A percentile compares a stretch with the other conserved stretches of the same genome.
These are phyloP conservation scores for Ctenomys sociabilis DNA, from an alignment of 2,113 vertebrate genomes.

Conservation along the genomic window DNA sequence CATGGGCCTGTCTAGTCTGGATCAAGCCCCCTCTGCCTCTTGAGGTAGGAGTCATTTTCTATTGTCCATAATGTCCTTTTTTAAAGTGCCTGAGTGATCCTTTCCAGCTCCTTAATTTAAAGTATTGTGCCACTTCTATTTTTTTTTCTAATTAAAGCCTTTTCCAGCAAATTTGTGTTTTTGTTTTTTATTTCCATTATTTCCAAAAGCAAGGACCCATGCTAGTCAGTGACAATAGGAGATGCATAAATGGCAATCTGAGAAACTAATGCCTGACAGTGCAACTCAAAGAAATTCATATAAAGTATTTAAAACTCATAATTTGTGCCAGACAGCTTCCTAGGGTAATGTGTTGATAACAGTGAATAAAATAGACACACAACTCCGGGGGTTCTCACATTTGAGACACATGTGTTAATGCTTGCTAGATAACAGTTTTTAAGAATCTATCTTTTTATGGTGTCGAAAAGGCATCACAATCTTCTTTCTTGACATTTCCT, in stretches of 20 bases:
- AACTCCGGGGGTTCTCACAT: not conserved
- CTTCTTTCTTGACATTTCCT: not conserved
- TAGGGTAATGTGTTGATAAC: not conserved
- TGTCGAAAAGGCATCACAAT: not conserved
- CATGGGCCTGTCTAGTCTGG: not conserved
- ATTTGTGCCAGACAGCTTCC: not conserved
- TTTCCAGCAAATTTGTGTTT: not conserved
- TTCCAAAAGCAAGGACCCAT: not conserved
- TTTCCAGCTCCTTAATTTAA: not conserved
- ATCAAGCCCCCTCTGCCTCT: not conserved
- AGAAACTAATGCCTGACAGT: not conserved
- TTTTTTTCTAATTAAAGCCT: not conserved
- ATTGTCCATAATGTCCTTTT: not conserved
- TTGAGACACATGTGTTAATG: not conserved
- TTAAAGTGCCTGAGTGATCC: not conserved
- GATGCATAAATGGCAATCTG: not conserved
- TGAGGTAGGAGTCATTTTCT: not conserved
- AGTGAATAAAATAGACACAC: not conserved
- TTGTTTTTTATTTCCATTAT: not conserved
- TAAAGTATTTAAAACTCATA: not conserved
- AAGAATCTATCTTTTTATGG: not conserved
- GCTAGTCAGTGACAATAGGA: not conserved
- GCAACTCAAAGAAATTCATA: not conserved
- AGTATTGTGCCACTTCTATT: not conserved
- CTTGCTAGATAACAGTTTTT: not conserved